Base-by-base conservation (phyloP, 2,797 vertebrate genomes). In the Hylomyscus alleni region DNA sequence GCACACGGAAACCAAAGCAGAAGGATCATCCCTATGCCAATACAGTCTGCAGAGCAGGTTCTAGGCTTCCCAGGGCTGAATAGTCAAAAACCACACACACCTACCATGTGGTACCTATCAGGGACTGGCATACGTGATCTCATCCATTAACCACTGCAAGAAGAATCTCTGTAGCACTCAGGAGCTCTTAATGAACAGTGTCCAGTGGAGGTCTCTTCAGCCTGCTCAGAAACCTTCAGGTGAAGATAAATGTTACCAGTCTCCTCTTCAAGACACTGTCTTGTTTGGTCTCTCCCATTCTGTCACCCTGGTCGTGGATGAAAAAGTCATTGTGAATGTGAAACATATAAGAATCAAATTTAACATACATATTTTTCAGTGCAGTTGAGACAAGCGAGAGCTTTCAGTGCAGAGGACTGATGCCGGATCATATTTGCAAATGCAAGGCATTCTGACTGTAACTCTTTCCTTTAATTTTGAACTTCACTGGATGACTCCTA, bases 251-350 rank as follows among this genome's bases (percentile, higher is more conserved):
- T 31, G 6, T 76, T n/a, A 50, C 40, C 40, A 44, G 29, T 89
- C 15, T 15, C 40, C 10, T 84, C 7, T 85, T 89, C 65, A 91
- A 81, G 95, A 73, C 29, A 37, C 11, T n/a, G 0, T 52, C 81
- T 77, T 72, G 3, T 83, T 94, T 65, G 8, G 3, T 82, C 50
- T 72, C 56, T 80, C 90, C 47, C 75, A 13, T 54, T 88, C 80
- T 77, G 4, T 87, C 12, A 89, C 4, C 40, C 44, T 88, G 47
- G 69, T 54, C 40, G 89, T 75, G 65, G 65, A 73, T 22, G 24
- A 89, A 90, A 95, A 95, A 40, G 34, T 78, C 44, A 50, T 31
- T 76, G 26, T 56, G 4, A 89, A 82, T 86, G n/a, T 58, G 14
- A 40, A 81, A 20, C 54, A 10, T 83, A 7, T 37, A 58, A 58